phyloP scores from a whole-genome alignment of 2,797 vertebrate genomes.

The Diglossa cyanea region DNA sequence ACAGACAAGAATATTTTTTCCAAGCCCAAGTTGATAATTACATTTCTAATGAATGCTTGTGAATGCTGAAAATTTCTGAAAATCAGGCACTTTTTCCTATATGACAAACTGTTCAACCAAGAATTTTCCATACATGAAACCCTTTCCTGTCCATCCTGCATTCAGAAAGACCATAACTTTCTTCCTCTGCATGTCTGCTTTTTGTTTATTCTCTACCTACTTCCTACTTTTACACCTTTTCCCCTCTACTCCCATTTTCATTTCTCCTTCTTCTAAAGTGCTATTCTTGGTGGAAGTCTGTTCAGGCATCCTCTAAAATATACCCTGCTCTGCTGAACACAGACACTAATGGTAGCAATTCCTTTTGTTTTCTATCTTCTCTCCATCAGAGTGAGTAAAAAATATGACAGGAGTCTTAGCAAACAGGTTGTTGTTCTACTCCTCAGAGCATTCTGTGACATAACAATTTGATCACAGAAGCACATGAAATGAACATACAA shows the following conservation, averaged over 20 bases:
- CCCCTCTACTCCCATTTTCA: not conserved
- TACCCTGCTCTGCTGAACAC: not conserved
- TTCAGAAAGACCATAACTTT: not conserved
- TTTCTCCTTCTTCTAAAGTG: not conserved
- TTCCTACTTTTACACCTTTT: not conserved
- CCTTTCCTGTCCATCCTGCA: not conserved
- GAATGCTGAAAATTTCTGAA: not conserved
- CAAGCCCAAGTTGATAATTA: not conserved
- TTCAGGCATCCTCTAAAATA: not conserved
- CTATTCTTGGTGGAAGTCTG: not conserved
- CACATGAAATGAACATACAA: not conserved
- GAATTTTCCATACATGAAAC: not conserved
- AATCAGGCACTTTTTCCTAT: not conserved
- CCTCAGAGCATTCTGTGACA: not conserved
- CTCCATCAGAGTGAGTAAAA: not conserved
- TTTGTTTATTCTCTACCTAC: not conserved
- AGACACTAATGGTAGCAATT: not conserved
- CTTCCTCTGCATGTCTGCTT: not conserved
- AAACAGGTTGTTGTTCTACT: not conserved
- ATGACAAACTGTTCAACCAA: not conserved
- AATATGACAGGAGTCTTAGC: not conserved
- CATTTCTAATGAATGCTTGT: not conserved
- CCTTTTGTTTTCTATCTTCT: not conserved
- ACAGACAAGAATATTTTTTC: not conserved
- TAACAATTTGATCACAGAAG: not conserved